These are phyloP conservation scores for Elysia crispata DNA, from an alignment of 2,888 invertebrate species.

Conservation along the genomic window DNA sequence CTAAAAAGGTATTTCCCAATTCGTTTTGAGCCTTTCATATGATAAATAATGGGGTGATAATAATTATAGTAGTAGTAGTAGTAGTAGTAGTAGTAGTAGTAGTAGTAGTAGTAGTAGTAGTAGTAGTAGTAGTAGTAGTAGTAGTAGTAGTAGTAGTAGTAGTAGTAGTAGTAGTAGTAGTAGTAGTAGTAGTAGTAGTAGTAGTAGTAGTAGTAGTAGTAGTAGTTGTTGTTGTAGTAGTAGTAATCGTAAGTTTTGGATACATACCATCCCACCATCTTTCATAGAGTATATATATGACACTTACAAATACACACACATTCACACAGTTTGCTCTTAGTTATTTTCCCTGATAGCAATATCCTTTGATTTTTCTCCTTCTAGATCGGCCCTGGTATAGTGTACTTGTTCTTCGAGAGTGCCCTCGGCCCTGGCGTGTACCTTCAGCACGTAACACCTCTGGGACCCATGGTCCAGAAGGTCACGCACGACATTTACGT, in stretches of 20 bases:
- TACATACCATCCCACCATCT: not conserved
- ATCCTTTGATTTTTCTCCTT: too few species aligned
- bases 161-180: conserved; percentile 4
- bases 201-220: conserved; percentile 12
- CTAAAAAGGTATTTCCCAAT: too few species aligned
- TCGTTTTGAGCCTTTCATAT: not conserved
- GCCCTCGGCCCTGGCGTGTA: conserved; percentile 81
- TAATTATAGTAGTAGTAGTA: conserved; percentile 1
- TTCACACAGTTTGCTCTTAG: conserved; percentile 2
- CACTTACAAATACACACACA: conserved; percentile 20
- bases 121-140: conserved; percentile 9
- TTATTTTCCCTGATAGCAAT: too few species aligned
- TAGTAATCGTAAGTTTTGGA: not conserved
- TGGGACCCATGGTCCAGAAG: conserved; percentile 86
- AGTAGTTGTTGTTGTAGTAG: not conserved
- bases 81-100: conserved; percentile 9
- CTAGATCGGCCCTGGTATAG: conserved; percentile 83
- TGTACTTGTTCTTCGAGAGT: conserved; percentile 83
- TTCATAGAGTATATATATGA: not conserved
- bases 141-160: conserved; percentile 9
- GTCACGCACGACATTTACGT: conserved; percentile 89
- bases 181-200: conserved; percentile 9
- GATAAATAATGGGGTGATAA: too few species aligned
- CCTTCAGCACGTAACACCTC: conserved; percentile 87
- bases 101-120: conserved; percentile 9